Evolutionary conservation across 1,140 invertebrate species (phyloP).

Genomic region (Hyphantria cunea): DNA sequence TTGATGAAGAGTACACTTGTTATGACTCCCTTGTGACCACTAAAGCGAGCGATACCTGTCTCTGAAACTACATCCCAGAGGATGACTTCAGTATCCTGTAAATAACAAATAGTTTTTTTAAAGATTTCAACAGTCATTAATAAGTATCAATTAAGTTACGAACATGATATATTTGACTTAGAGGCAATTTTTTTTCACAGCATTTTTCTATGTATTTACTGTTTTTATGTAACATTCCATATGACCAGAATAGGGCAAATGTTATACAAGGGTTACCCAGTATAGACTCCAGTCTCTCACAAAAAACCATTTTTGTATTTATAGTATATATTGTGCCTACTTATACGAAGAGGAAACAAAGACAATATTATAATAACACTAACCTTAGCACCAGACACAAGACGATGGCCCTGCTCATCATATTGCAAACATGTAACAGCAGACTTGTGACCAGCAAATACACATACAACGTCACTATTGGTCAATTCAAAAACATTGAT

Average conservation of each 20-base stretch:
- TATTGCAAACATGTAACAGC: slow-evolving; percentile 92
- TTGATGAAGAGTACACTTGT: slow-evolving; percentile 93
- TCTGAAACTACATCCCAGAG: slow-evolving; percentile 97
- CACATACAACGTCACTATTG: slow-evolving; percentile 87
- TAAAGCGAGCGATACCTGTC: slow-evolving; percentile 92
- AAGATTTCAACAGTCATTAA: not conserved
- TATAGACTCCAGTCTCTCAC: too few relatives aligned
- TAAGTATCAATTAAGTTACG: too few relatives aligned
- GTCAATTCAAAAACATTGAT: slow-evolving; percentile 91
- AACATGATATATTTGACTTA: too few relatives aligned
- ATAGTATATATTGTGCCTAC: too few relatives aligned
- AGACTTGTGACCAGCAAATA: slow-evolving; percentile 94
- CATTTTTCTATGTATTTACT: too few relatives aligned
- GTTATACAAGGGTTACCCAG: too few relatives aligned
- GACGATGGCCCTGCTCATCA: slow-evolving; percentile 89
- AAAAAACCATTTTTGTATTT: too few relatives aligned
- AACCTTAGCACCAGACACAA: slow-evolving; percentile 94
- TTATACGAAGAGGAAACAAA: too few relatives aligned
- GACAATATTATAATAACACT: too few relatives aligned
- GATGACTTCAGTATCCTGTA: slow-evolving; percentile 95
- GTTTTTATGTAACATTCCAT: too few relatives aligned
- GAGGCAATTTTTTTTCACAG: too few relatives aligned
- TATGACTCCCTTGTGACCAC: slow-evolving; percentile 96
- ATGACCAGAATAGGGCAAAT: too few relatives aligned
- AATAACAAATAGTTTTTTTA: not conserved